Evolutionary conservation across 2,888 invertebrate species (phyloP).

Genomic region (Bedellia somnulentella): DNA sequence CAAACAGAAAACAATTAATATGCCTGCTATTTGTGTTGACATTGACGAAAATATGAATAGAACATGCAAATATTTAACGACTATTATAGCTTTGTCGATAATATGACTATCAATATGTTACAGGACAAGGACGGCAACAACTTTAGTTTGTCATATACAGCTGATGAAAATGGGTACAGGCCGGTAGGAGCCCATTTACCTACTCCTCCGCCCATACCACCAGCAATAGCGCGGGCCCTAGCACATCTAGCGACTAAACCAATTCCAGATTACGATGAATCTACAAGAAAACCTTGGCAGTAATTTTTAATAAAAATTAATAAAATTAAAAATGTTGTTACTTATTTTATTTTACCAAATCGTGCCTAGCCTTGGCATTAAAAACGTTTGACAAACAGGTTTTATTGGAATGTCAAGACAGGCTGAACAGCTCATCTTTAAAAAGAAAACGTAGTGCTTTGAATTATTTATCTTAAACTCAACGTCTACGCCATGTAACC

Average conservation of each 20-base stretch:
- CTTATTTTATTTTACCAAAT: no score
- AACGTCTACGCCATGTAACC: no score
- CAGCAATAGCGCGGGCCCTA: slow-evolving; percentile 55
- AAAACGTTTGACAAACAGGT: no score
- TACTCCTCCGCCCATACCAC: slow-evolving; percentile 54
- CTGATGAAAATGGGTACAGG: slow-evolving; percentile 55
- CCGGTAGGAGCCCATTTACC: slow-evolving; percentile 49
- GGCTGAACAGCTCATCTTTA: no score
- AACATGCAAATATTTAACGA: slow-evolving; percentile 2
- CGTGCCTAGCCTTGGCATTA: no score
- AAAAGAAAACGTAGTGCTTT: no score
- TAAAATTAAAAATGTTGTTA: no score
- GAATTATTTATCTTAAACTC: no score
- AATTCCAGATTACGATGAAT: slow-evolving; percentile 21
- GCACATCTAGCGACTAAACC: slow-evolving; percentile 49
- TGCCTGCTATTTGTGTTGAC: no score
- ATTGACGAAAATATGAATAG: slow-evolving; percentile 1
- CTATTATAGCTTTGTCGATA: slow-evolving; percentile 4
- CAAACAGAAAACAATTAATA: no score
- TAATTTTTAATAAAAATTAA: neutral
- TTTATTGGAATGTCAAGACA: no score
- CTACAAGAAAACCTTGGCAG: slow-evolving; percentile 16
- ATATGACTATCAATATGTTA: slow-evolving; percentile 13
- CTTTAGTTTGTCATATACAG: slow-evolving; percentile 50
- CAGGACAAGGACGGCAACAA: slow-evolving; percentile 52